Conservation (phyloP, 2,797 vertebrate species). For the Caiman crocodilus region DNA sequence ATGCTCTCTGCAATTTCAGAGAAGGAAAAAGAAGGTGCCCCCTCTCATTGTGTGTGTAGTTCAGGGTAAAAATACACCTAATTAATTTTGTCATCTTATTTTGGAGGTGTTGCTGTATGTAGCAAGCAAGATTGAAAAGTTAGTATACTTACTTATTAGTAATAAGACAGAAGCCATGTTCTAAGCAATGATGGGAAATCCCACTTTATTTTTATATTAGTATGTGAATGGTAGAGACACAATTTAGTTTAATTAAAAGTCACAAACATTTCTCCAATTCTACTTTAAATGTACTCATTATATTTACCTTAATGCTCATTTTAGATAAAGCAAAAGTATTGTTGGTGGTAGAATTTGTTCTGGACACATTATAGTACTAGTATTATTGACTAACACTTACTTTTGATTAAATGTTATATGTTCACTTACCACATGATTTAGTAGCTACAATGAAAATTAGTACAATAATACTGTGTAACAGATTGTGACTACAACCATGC, state of each 20-base stretch:
- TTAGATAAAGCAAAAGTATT: not conserved
- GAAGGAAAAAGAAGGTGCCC: accelerated
- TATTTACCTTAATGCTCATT: not conserved
- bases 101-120: not conserved
- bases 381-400: not conserved
- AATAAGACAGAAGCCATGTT: not conserved
- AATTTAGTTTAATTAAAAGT: not conserved
- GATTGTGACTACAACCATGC: not conserved
- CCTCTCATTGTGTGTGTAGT: not conserved
- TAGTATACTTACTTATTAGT: not conserved
- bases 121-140: not conserved
- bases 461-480: not conserved
- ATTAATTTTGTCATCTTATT: not conserved
- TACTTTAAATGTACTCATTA: not conserved
- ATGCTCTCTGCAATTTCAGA: not conserved
- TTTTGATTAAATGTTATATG: not conserved
- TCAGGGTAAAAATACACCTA: not conserved
- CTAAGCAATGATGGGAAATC: not conserved
- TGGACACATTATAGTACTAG: not conserved
- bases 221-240: not conserved
- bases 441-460: not conserved
- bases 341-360: not conserved
- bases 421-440: not conserved
- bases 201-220: not conserved
- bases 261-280: not conserved